Evolutionary conservation across 2,888 invertebrate species (phyloP).

Genomic region (Perizoma flavofasciatum): DNA sequence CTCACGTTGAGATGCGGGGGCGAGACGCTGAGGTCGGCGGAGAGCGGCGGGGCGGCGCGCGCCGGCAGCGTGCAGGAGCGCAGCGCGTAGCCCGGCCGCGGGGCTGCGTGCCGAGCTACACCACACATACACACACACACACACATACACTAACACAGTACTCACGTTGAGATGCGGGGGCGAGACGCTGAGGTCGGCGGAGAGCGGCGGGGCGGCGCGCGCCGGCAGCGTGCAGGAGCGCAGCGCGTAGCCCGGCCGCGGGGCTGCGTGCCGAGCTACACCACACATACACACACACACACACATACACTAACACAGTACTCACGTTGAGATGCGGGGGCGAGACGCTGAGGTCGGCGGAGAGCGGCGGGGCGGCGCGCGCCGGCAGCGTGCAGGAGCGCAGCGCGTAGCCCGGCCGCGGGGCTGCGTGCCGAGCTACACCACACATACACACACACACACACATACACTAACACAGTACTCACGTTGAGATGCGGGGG

Average conservation of each 20-base stretch:
- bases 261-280: conserved; percentile 85
- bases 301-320: conserved; percentile 24
- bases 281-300: conserved; percentile 35
- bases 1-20: conserved; percentile 58
- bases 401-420: conserved; percentile 90
- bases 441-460: conserved; percentile 35
- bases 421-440: conserved; percentile 85
- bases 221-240: conserved; percentile 90
- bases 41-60: conserved; percentile 57
- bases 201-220: conserved; percentile 57
- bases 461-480: conserved; percentile 24
- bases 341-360: conserved; percentile 49
- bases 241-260: conserved; percentile 90
- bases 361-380: conserved; percentile 57
- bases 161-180: conserved; percentile 58
- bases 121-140: conserved; percentile 35
- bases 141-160: conserved; percentile 24
- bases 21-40: conserved; percentile 49
- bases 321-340: conserved; percentile 58
- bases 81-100: conserved; percentile 90
- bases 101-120: conserved; percentile 85
- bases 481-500: conserved; percentile 58
- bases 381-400: conserved; percentile 90
- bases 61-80: conserved; percentile 90
- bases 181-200: conserved; percentile 49